These are phyloP conservation scores for Pygoscelis antarcticus DNA, from an alignment of 2,113 vertebrate species.

Conservation along the genomic window DNA sequence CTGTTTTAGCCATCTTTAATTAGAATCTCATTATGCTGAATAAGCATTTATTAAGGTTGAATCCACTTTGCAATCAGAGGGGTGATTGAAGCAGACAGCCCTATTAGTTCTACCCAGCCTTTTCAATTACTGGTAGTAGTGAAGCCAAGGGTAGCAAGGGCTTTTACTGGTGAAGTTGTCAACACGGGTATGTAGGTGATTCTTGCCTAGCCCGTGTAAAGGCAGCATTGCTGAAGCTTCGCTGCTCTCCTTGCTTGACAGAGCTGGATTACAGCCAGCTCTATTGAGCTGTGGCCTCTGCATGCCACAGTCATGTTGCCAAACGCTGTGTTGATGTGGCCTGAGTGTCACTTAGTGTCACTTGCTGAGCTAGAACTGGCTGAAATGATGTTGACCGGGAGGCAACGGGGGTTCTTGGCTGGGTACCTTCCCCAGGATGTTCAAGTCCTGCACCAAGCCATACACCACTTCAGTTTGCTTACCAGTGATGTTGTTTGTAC, in stretches of 20 bases:
- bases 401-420: rapidly evolving
- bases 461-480: not conserved
- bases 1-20: not conserved
- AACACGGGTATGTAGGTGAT: rapidly evolving
- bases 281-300: no score
- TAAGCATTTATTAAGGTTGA: conserved; percentile 6
- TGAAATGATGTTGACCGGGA: not conserved
- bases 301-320: not conserved
- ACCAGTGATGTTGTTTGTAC: not conserved
- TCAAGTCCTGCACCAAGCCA: not conserved
- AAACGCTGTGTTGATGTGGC: rapidly evolving
- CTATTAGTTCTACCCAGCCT: not conserved
- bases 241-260: not conserved
- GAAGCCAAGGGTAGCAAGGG: not conserved
- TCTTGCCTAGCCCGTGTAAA: rapidly evolving
- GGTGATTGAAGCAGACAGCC: not conserved
- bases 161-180: not conserved
- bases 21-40: conserved; percentile 4
- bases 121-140: rapidly evolving
- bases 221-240: not conserved
- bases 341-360: not conserved
- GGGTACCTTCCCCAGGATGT: not conserved
- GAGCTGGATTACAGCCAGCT: not conserved
- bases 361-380: not conserved
- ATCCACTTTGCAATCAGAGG: not conserved